phyloP scores from a whole-genome alignment of 1,140 invertebrate genomes.

The Calycopis cecrops region DNA sequence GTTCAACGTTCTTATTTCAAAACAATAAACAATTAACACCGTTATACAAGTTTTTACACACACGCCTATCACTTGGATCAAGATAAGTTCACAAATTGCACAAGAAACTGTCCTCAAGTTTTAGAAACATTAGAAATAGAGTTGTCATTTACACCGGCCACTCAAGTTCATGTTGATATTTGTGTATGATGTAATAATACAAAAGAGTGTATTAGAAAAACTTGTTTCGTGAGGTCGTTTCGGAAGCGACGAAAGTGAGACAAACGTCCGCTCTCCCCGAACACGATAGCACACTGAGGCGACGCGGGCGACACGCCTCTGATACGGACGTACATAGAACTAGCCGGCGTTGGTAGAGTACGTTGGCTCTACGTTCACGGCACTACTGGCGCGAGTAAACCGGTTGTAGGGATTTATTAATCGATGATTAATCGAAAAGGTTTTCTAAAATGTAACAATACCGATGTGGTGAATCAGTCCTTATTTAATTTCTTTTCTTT shows the following conservation, averaged over 20 bases:
- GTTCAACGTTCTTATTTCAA: slow-evolving; percentile 50
- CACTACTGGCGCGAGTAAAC: slow-evolving; percentile 1
- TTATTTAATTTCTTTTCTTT: too few species aligned
- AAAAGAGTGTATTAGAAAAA: slow-evolving; percentile 37
- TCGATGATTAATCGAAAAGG: background rate
- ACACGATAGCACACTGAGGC: slow-evolving; percentile 48
- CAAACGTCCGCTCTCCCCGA: slow-evolving; percentile 47
- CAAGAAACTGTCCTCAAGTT: slow-evolving; percentile 42
- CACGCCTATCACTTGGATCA: slow-evolving; percentile 43
- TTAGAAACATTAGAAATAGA: slow-evolving; percentile 35
- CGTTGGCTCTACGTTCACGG: slow-evolving; percentile 22
- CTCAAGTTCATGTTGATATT: slow-evolving; percentile 43
- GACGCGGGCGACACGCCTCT: slow-evolving; percentile 44
- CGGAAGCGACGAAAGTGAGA: slow-evolving; percentile 19
- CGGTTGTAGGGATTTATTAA: slow-evolving; percentile 14
- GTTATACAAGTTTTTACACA: slow-evolving; percentile 48
- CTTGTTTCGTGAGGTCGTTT: slow-evolving; percentile 55
- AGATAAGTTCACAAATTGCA: slow-evolving; percentile 59
- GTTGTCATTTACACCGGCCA: slow-evolving; percentile 31
- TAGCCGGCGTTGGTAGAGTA: slow-evolving; percentile 39
- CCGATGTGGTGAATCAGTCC: too few species aligned
- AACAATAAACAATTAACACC: slow-evolving; percentile 63
- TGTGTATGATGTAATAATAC: slow-evolving; percentile 25
- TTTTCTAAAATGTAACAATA: background rate
- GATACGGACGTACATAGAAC: slow-evolving; percentile 44